These are phyloP conservation scores for Icerya purchasi DNA, from an alignment of 2,888 invertebrate species.

Conservation along the genomic window DNA sequence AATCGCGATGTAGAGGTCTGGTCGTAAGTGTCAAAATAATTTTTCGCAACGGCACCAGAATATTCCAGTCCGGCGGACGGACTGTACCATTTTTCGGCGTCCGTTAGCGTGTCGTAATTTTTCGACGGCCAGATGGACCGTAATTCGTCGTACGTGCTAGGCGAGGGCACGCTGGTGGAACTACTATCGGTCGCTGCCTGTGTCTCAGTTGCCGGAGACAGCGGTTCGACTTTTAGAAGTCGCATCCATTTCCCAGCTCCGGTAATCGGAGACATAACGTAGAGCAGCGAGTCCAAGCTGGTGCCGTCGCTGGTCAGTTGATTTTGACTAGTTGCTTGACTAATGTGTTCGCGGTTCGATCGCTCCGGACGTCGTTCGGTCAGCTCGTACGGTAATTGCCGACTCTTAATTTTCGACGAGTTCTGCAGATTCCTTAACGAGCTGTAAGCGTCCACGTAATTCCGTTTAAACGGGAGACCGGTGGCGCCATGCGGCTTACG, in stretches of 20 bases:
- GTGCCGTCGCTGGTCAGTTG: neutral
- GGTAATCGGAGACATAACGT: constrained; percentile 14
- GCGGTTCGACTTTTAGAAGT: constrained; percentile 13
- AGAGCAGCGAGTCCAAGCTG: constrained; percentile 13
- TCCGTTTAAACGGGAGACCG: neutral
- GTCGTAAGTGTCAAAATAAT: too few species aligned
- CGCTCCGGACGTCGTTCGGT: constrained; percentile 8
- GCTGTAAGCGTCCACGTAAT: constrained; percentile 1
- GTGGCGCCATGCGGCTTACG: neutral
- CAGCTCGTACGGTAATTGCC: constrained; percentile 7
- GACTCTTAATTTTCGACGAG: neutral
- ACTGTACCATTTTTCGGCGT: too few species aligned
- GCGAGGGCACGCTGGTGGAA: too few species aligned
- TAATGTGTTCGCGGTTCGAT: constrained; percentile 3
- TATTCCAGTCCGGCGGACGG: too few species aligned
- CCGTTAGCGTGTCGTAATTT: too few species aligned
- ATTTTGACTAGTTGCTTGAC: constrained; percentile 4
- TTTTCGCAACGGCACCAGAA: too few species aligned
- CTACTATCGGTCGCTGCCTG: too few species aligned
- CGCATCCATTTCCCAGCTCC: constrained; percentile 16
- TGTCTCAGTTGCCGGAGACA: too few species aligned
- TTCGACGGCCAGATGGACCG: too few species aligned
- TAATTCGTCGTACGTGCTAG: too few species aligned
- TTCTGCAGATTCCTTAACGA: constrained; percentile 1
- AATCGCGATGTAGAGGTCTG: too few species aligned